Conservation (phyloP, 2,113 vertebrate species). For the Amazona guildingii region DNA sequence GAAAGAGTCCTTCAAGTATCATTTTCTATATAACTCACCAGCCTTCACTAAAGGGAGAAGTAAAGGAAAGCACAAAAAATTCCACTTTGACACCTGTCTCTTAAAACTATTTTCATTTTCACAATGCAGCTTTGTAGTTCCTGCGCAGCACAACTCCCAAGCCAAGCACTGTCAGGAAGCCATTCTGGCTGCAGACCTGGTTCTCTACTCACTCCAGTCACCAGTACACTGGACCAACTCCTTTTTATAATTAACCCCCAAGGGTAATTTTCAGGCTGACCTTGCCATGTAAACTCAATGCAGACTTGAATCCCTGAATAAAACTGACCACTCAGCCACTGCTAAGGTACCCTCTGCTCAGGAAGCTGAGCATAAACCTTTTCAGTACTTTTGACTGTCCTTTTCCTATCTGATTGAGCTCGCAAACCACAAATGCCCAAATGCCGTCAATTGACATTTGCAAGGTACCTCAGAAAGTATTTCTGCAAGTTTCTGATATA, state of each 20-base stretch:
- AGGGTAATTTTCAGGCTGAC: neutral
- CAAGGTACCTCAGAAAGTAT: neutral
- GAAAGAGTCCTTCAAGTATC: conserved; percentile 52
- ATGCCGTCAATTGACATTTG: neutral
- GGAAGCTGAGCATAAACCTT: neutral
- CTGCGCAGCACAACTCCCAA: neutral
- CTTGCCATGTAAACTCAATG: neutral
- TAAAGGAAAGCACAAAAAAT: conserved; percentile 69
- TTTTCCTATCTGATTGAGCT: neutral
- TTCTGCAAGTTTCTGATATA: neutral
- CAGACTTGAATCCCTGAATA: neutral
- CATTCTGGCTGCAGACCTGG: neutral
- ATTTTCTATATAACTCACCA: conserved; percentile 60
- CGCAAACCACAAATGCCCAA: neutral
- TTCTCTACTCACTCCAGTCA: neutral
- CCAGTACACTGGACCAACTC: neutral
- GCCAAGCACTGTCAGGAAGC: neutral
- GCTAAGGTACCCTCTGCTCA: neutral
- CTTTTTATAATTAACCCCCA: neutral
- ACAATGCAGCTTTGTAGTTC: conserved; percentile 3
- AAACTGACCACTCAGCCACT: neutral
- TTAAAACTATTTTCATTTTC: conserved; percentile 71
- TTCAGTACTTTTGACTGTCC: neutral
- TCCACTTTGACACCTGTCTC: conserved; percentile 64
- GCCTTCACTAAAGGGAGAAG: conserved; percentile 20